A percentile compares a stretch with the other conserved stretches of the same genome.
Conservation (phyloP, 2,888 invertebrate genomes). For the Mycalesis mineus region DNA sequence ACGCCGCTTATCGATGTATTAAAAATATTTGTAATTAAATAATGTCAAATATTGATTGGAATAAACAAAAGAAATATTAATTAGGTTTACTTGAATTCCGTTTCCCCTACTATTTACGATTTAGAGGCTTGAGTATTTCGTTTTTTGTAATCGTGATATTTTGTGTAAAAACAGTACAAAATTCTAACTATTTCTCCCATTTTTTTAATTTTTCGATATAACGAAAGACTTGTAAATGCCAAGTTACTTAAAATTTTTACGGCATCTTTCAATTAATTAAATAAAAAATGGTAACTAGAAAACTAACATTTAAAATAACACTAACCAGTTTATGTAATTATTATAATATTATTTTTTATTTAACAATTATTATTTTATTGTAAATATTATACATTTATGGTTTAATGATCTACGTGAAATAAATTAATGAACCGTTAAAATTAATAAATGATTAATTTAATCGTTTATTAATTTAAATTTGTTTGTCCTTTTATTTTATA, state of each 20-base stretch:
- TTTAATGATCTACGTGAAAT: conserved; percentile 16
- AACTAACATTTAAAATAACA: conserved; percentile 9
- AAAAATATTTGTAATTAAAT: background rate
- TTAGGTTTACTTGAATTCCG: background rate
- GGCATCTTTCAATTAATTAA: background rate
- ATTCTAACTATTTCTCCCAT: background rate
- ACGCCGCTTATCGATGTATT: conserved; percentile 29
- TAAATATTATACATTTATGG: conserved; percentile 19
- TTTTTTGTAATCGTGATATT: conserved; percentile 7
- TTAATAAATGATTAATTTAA: conserved; percentile 14
- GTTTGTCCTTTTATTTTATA: conserved; percentile 24
- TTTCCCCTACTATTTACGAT: background rate
- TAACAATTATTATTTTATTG: conserved; percentile 3
- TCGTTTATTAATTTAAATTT: conserved; percentile 17
- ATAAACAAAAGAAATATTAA: no score
- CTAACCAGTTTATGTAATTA: conserved; percentile 18
- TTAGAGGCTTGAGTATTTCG: conserved; percentile 15
- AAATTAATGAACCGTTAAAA: conserved; percentile 11
- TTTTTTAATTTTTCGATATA: background rate
- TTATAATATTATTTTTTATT: background rate
- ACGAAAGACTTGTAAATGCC: conserved; percentile 22
- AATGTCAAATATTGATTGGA: no score
- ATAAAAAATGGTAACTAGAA: conserved; percentile 3
- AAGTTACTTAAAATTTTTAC: conserved; percentile 26
- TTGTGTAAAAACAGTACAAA: conserved; percentile 19